These are phyloP conservation scores for Pseudobourletiella spinata DNA, from an alignment of 1,140 invertebrate genomes.

Conservation along the genomic window DNA sequence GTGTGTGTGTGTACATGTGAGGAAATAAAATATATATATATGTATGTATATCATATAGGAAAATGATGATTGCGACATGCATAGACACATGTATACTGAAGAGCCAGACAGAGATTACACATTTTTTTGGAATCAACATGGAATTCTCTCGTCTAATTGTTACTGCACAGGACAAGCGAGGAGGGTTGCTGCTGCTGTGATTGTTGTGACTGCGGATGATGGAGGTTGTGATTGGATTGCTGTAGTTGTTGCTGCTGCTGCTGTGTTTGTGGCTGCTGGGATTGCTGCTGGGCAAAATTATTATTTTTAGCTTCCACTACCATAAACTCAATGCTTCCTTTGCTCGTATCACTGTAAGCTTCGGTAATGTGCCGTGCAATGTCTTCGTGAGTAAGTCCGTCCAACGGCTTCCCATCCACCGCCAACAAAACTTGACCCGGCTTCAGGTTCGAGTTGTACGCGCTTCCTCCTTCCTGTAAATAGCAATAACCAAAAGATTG, in stretches of 20 bases:
- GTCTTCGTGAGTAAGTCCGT: constrained; percentile 65
- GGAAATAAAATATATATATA: too few species aligned
- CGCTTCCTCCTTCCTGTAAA: constrained; percentile 81
- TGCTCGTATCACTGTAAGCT: constrained; percentile 51
- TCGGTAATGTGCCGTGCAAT: constrained; percentile 80
- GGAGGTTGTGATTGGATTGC: neutral
- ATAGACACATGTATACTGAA: too few species aligned
- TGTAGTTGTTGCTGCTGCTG: neutral
- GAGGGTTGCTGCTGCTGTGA: neutral
- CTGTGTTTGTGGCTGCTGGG: neutral
- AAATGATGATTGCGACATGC: too few species aligned
- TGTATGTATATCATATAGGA: too few species aligned
- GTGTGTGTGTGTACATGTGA: too few species aligned
- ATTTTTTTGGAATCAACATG: too few species aligned
- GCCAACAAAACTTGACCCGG: constrained; percentile 88
- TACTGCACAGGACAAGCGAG: constrained; percentile 1
- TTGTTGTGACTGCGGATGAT: neutral
- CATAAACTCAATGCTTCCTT: neutral
- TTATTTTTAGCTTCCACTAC: constrained; percentile 6
- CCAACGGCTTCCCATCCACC: constrained; percentile 79
- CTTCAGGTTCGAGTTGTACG: constrained; percentile 79
- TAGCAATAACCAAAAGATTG: neutral
- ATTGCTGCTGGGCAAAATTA: neutral
- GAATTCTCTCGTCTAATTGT: too few species aligned
- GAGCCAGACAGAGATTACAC: too few species aligned